Base-by-base conservation (phyloP, 2,888 invertebrate genomes). In the Agonopterix alstromeriana region DNA sequence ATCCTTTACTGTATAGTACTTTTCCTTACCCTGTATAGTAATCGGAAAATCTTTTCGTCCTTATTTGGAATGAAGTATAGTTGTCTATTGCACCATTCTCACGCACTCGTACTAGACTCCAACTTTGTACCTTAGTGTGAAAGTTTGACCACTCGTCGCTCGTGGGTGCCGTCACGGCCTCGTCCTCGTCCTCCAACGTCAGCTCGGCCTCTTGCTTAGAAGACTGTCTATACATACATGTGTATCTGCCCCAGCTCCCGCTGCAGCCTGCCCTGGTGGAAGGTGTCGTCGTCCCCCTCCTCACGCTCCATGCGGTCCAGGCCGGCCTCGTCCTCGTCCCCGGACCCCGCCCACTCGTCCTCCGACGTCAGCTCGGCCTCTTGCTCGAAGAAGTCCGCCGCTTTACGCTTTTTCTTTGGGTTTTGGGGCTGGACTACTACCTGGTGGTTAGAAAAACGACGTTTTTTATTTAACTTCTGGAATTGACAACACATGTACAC, bases 301-400 rank as follows among this genome's bases (percentile, higher is more conserved):
- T 98, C 97, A 2, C 91, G 84, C 72, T 98, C 97, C 77, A 97
- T 91, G 47, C 91, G 88, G 70, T 97, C 97, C 63, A 94, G 77
- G 48, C 92, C 93, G 36, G 91, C 91, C 77, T 97, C 96, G 74
- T 97, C 96, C 77, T 95, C 97, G 67, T 97, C 97, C 0, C 92
- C 97, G 43, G 96, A 96, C 0, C 93, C 96, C 1, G 71, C 70
- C 93, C 94, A 95, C 58, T 97, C 97, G 2, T 95, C 96, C 67
- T 97, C 98, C 0, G 97, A 96, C 0, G 85, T 85, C 36, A 98
- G 79, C 67, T 98, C 98, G 0, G 98, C 98, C 81, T 98, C 98
- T 40, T 93, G 91, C 58, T 98, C 98, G 48, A 98, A 90, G 85
- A 96, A 98, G 46, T 94, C 94, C 0, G 88, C 77, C 0, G 90